Conservation (phyloP, 35 echinoderm and acorn worm species). For the Ptychodera flava region DNA sequence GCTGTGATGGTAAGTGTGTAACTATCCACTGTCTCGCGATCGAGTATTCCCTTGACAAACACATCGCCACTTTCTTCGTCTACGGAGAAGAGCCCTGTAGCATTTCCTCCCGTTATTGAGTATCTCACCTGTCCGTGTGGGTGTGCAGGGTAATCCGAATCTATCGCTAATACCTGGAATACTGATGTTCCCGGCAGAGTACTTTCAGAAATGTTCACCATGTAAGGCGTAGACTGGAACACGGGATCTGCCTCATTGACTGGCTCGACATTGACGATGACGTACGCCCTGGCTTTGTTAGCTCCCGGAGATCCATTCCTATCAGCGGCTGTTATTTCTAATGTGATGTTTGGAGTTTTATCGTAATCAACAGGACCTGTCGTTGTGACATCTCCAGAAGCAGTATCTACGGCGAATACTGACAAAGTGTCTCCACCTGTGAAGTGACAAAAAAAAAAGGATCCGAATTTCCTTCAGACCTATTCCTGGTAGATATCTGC, state of each 20-base stretch:
- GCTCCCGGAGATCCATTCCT: neutral
- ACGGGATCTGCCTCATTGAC: neutral
- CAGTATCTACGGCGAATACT: neutral
- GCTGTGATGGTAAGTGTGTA: slow-evolving; percentile 65
- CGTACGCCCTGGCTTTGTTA: neutral
- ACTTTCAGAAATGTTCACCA: neutral
- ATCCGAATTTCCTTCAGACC: too few species aligned
- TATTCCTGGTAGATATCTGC: too few species aligned
- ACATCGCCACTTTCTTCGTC: slow-evolving; percentile 64
- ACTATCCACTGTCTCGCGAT: slow-evolving; percentile 43
- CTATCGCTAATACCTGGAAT: neutral
- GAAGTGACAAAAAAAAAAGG: too few species aligned
- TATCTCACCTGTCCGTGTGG: neutral
- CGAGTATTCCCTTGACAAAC: slow-evolving; percentile 36
- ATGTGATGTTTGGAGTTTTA: neutral
- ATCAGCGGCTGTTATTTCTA: neutral
- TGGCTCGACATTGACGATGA: neutral
- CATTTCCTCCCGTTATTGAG: neutral
- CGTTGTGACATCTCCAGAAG: neutral
- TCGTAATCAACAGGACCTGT: neutral
- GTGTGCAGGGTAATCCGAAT: neutral
- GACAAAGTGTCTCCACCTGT: neutral
- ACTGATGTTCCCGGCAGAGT: neutral
- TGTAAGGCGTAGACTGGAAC: neutral
- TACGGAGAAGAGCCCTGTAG: slow-evolving; percentile 29